phyloP scores from a whole-genome alignment of 2,797 vertebrate genomes.

The Natrix natrix region DNA sequence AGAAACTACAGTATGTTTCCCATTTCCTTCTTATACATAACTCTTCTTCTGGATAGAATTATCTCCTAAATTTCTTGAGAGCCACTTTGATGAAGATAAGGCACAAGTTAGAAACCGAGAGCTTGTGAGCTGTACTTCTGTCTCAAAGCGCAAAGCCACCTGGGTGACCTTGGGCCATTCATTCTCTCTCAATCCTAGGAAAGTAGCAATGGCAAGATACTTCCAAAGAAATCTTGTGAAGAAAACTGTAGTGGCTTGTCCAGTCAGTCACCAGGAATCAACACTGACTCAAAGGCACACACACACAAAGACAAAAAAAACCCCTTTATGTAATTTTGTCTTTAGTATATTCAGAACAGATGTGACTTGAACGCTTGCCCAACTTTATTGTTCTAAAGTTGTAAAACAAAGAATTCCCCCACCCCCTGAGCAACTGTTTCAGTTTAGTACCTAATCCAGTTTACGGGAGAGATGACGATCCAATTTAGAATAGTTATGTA shows the following conservation, averaged over 20 bases:
- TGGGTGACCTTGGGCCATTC: background rate
- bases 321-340: background rate
- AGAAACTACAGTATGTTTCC: background rate
- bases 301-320: too few species aligned
- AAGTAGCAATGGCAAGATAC: background rate
- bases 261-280: background rate
- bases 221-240: background rate
- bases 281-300: background rate
- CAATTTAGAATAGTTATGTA: background rate
- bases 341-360: slow-evolving; percentile 13
- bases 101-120: background rate
- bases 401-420: background rate
- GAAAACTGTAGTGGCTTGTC: background rate
- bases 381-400: background rate
- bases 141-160: background rate
- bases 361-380: background rate
- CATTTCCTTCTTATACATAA: background rate
- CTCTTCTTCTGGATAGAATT: slow-evolving; percentile 8
- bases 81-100: background rate
- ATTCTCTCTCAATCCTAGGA: background rate
- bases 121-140: background rate
- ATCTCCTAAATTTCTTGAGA: background rate
- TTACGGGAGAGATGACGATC: background rate
- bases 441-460: background rate
- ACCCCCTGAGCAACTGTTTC: background rate